Evolutionary conservation across 2,113 vertebrate genomes (phyloP).

Genomic region (Pedetes capensis): DNA sequence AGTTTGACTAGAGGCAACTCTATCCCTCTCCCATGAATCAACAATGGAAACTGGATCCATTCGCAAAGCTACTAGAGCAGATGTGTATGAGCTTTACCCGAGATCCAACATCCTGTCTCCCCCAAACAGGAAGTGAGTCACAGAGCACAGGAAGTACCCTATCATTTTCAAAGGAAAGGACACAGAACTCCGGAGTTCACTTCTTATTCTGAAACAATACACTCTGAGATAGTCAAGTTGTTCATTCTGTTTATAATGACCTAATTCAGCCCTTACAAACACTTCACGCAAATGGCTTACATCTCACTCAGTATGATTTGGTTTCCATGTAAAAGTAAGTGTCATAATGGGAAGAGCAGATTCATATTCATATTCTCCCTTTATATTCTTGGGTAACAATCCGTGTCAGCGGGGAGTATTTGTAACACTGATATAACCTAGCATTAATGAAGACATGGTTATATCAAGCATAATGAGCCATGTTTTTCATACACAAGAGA

Average conservation of each 20-base stretch:
- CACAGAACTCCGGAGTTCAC: slow-evolving; percentile 38
- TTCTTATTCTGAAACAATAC: slow-evolving; percentile 65
- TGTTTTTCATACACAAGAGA: not conserved
- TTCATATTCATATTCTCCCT: not conserved
- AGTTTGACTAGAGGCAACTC: slow-evolving; percentile 65
- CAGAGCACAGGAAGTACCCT: slow-evolving; percentile 64
- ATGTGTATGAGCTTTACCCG: slow-evolving; percentile 60
- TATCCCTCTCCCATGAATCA: slow-evolving; percentile 66
- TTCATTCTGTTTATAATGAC: slow-evolving; percentile 54
- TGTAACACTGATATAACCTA: not conserved
- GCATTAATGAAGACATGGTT: slow-evolving; percentile 13
- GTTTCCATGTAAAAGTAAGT: slow-evolving; percentile 53
- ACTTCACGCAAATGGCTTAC: slow-evolving; percentile 37
- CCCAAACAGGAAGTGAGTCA: slow-evolving; percentile 77
- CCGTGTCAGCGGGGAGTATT: not conserved
- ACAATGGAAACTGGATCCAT: slow-evolving; percentile 74
- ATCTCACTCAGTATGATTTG: slow-evolving; percentile 27
- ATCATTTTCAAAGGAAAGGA: slow-evolving; percentile 67
- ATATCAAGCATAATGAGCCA: not conserved
- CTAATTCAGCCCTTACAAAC: slow-evolving; percentile 51
- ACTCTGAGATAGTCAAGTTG: not conserved
- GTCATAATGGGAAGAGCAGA: not conserved
- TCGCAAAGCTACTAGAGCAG: slow-evolving; percentile 44
- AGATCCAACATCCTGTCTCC: slow-evolving; percentile 70
- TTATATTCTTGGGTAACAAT: not conserved